These are phyloP conservation scores for Sebastes diploproa DNA, from an alignment of 2,797 vertebrate genomes.

Conservation along the genomic window DNA sequence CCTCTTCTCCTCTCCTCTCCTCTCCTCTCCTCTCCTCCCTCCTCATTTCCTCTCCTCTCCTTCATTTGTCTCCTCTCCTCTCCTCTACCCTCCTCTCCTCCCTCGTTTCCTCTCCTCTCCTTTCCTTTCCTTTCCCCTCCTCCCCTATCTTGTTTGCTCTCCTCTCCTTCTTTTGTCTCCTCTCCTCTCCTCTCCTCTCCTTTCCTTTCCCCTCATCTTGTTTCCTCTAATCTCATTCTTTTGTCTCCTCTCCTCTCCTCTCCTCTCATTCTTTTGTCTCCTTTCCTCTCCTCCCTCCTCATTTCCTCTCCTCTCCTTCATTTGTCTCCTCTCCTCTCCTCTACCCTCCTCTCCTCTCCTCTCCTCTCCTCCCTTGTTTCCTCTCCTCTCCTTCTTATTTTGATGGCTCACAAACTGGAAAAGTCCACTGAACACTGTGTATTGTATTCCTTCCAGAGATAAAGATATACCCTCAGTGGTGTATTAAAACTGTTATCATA, in stretches of 20 bases:
- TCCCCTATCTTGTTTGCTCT: fast-evolving
- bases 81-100: no score
- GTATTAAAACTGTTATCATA: not conserved
- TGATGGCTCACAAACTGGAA: not conserved
- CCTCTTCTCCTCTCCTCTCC: no score
- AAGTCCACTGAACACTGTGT: not conserved
- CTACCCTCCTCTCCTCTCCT: not conserved
- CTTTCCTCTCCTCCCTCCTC: no score
- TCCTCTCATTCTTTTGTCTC: no score
- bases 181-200: no score
- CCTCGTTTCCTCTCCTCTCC: fast-evolving
- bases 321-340: not conserved
- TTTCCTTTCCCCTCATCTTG: no score
- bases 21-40: no score
- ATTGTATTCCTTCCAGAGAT: not conserved
- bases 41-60: no score
- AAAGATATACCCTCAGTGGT: not conserved
- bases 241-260: no score
- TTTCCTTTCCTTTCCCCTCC: fast-evolving
- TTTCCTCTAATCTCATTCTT: fast-evolving
- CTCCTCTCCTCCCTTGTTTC: not conserved
- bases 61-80: no score
- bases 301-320: not conserved
- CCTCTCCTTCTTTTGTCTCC: not conserved
- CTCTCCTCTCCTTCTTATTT: not conserved